Evolutionary conservation across 1,140 invertebrate genomes (phyloP), one percentile per base, ranked within the genome.

Genomic region (Oedothorax gibbosus): DNA sequence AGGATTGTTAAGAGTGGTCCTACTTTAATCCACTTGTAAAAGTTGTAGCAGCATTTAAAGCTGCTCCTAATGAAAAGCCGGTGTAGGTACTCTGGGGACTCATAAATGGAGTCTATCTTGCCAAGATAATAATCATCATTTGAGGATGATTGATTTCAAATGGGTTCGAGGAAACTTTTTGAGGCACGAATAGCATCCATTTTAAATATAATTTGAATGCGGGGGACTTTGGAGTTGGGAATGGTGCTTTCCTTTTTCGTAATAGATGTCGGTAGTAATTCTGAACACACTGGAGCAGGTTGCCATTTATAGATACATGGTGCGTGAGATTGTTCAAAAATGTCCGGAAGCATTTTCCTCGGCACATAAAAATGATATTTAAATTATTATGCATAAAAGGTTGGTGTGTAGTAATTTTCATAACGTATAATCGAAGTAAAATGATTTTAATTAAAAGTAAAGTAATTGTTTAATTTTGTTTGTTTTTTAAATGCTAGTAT

Each of bases 1-100:
- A 75, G 71, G 62, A 75, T 75, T 84, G 81, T 64, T 66, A 65
- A 65, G 51, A 51, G 49, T n/a, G 20, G 62, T 50, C 18, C 8
- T 14, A 51, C 68, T 73, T 75, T 75, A 84, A 84, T 82, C 81
- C 81, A 84, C 71, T 84, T 76, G 60, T n/a, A 51, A 51, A 75
- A 84, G 62, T 76, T 76, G 81, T 75, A 62, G 72, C 71, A 56
- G 81, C 81, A 84, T 84, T 84, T 84, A 66, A 84, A 84, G 54
- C 50, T 10, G 18, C 9, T 66, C 51, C 53, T 84, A 84, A 84
- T 84, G 81, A 84, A 84, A 84, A 84, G 81, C 21, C 18, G 76
- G 9, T 64, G 60, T 60, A 73, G n/a, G 54, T 57, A 72, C 81
- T 68, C 18, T 2, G 53, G 81, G 72, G 81, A 75, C 62, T 20